A percentile compares a stretch with the other conserved stretches of the same genome.
phyloP scores from a whole-genome alignment of 1,140 invertebrate species.

The Geopemphigus sp. region DNA sequence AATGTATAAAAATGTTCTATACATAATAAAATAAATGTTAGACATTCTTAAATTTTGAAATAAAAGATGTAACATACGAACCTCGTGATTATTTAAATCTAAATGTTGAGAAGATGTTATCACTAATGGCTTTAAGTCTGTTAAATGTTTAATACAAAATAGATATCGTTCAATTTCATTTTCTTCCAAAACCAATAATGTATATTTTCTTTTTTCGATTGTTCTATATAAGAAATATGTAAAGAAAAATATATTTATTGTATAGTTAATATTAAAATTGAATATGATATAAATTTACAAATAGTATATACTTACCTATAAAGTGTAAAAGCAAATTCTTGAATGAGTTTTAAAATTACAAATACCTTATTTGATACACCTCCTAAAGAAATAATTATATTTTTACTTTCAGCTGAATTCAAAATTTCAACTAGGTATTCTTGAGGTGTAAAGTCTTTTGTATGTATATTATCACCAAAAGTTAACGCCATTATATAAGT shows the following conservation, averaged over 20 bases:
- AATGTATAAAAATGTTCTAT: too few species aligned
- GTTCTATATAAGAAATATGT: neutral
- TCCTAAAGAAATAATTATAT: constrained; percentile 82
- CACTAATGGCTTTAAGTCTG: constrained; percentile 23
- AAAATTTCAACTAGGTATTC: constrained; percentile 79
- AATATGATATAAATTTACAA: neutral
- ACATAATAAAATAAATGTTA: too few species aligned
- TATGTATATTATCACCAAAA: constrained; percentile 62
- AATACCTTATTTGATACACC: constrained; percentile 83
- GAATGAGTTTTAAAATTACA: constrained; percentile 82
- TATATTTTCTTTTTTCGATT: constrained; percentile 44
- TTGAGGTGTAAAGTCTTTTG: constrained; percentile 69
- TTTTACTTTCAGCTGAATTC: constrained; percentile 71
- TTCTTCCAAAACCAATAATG: constrained; percentile 46
- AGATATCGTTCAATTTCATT: constrained; percentile 25
- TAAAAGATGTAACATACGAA: too few species aligned
- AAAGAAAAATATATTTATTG: neutral
- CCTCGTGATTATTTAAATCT: constrained; percentile 27
- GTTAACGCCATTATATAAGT: constrained; percentile 43
- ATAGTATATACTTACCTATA: constrained; percentile 55
- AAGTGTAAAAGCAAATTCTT: constrained; percentile 65
- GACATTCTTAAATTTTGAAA: too few species aligned
- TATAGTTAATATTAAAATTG: neutral
- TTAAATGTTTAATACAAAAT: constrained; percentile 36
- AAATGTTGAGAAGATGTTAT: constrained; percentile 6